Evolutionary conservation across 2,888 invertebrate species (phyloP).

Genomic region (Autographa gamma): DNA sequence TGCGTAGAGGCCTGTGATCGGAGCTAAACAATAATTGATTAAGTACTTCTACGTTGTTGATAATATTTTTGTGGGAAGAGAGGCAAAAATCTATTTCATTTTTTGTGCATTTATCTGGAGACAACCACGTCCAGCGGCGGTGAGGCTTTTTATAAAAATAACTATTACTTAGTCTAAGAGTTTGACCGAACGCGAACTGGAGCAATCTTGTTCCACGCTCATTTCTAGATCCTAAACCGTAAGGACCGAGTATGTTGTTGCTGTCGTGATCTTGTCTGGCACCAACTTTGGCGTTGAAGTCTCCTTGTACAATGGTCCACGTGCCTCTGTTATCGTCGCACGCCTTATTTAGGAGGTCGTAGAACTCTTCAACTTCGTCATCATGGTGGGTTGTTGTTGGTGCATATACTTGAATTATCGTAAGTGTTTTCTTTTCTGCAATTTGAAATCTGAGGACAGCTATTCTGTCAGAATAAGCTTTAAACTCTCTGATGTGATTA

Average conservation of each 20-base stretch:
- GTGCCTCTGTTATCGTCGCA: conserved; percentile 22
- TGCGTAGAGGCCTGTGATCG: conserved; percentile 5
- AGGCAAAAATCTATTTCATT: conserved; percentile 11
- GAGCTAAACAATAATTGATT: conserved; percentile 2
- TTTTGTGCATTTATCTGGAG: conserved; percentile 10
- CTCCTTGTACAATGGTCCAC: conserved; percentile 24
- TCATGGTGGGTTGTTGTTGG: conserved; percentile 21
- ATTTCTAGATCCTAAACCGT: conserved; percentile 8
- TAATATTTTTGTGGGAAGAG: background rate
- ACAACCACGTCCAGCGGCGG: conserved; percentile 25
- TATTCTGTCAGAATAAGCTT: conserved; percentile 4
- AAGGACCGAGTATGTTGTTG: conserved; percentile 14
- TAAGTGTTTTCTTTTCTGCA: background rate
- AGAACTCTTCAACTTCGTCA: conserved; percentile 25
- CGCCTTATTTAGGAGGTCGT: conserved; percentile 19
- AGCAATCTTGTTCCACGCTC: conserved; percentile 5
- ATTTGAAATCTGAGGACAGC: conserved; percentile 8
- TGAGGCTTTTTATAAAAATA: conserved; percentile 25
- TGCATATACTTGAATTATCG: conserved; percentile 19
- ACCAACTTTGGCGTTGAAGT: conserved; percentile 27
- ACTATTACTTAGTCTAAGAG: conserved; percentile 14
- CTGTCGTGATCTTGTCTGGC: conserved; percentile 9
- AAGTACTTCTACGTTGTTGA: conserved; percentile 1
- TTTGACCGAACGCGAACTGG: conserved; percentile 8
- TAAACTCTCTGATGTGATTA: conserved; percentile 10